These are phyloP conservation scores for Drosophila nebulosa DNA, from an alignment of 1,140 invertebrate genomes.

Conservation along the genomic window DNA sequence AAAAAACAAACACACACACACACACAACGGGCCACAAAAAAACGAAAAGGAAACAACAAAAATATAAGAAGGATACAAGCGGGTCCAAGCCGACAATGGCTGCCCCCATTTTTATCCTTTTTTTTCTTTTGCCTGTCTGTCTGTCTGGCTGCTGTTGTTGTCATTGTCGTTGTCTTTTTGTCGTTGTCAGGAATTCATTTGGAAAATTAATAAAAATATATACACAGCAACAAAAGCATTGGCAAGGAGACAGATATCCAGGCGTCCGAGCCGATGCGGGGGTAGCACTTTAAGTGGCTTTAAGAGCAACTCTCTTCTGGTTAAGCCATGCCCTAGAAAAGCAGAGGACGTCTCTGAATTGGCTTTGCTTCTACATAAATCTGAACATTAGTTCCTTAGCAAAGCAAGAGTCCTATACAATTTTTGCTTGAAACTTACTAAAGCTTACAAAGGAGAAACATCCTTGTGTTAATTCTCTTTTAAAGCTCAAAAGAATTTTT, in stretches of 20 bases:
- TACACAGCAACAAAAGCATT: conserved; percentile 13
- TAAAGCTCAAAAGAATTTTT: too few relatives aligned
- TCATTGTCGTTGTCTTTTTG: conserved; percentile 45
- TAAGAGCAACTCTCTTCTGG: conserved; percentile 14
- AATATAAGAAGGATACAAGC: conserved; percentile 16
- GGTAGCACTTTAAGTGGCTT: conserved; percentile 28
- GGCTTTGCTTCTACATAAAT: too few relatives aligned
- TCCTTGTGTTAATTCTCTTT: too few relatives aligned
- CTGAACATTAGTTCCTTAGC: too few relatives aligned
- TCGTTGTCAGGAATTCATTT: conserved; percentile 72
- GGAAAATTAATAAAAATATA: conserved; percentile 78
- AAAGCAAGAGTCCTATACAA: too few relatives aligned
- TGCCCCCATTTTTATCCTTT: conserved; percentile 38
- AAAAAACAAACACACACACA: not conserved
- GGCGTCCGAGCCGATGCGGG: not conserved
- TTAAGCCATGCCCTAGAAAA: not conserved
- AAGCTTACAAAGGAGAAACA: too few relatives aligned
- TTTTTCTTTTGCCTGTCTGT: conserved; percentile 17
- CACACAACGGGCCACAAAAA: not conserved
- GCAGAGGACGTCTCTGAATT: too few relatives aligned
- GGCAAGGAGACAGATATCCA: not conserved
- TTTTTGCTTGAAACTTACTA: too few relatives aligned
- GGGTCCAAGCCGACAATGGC: conserved; percentile 43
- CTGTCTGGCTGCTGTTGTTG: conserved; percentile 22
- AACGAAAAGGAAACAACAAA: conserved; percentile 7